phyloP scores from a whole-genome alignment of 2,888 invertebrate genomes.

The Acanthacorydalis orientalis region DNA sequence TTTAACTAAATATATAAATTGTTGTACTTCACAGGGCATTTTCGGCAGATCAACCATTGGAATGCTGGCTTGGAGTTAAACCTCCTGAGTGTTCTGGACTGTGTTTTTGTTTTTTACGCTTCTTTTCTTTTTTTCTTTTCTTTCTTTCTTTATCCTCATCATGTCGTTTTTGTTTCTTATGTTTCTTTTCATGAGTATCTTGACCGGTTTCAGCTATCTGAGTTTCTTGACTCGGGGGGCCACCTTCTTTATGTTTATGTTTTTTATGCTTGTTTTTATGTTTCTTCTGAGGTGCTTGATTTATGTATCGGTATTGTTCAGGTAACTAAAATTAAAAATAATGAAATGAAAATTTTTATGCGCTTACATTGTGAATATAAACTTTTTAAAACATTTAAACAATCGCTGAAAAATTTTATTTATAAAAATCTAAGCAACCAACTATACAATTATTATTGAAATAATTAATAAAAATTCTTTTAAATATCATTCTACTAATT shows the following conservation, averaged over 20 bases:
- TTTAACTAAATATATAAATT: no score
- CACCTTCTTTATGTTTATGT: slow-evolving; percentile 81
- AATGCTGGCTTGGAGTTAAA: slow-evolving; percentile 41
- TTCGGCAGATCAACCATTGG: slow-evolving; percentile 11
- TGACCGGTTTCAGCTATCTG: slow-evolving; percentile 43
- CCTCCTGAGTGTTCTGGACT: slow-evolving; percentile 71
- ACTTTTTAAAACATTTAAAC: no score
- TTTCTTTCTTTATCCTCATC: slow-evolving; percentile 88
- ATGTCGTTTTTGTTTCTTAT: slow-evolving; percentile 85
- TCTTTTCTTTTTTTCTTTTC: slow-evolving; percentile 90
- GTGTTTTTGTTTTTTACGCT: slow-evolving; percentile 86
- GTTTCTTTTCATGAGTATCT: slow-evolving; percentile 86
- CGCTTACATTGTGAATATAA: no score
- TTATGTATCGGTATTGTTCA: slow-evolving; percentile 87
- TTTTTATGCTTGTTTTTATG: slow-evolving; percentile 94
- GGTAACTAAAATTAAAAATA: slow-evolving; percentile 44
- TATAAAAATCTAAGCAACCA: no score
- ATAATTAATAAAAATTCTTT: no score
- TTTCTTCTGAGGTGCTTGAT: slow-evolving; percentile 79
- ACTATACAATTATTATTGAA: not conserved
- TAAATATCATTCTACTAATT: not conserved
- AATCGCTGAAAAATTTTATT: no score
- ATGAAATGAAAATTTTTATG: not conserved
- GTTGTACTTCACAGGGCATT: no score
- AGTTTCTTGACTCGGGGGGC: slow-evolving; percentile 58